phyloP scores from a whole-genome alignment of 2,888 invertebrate species.

The Caenorhabditis sinica region DNA sequence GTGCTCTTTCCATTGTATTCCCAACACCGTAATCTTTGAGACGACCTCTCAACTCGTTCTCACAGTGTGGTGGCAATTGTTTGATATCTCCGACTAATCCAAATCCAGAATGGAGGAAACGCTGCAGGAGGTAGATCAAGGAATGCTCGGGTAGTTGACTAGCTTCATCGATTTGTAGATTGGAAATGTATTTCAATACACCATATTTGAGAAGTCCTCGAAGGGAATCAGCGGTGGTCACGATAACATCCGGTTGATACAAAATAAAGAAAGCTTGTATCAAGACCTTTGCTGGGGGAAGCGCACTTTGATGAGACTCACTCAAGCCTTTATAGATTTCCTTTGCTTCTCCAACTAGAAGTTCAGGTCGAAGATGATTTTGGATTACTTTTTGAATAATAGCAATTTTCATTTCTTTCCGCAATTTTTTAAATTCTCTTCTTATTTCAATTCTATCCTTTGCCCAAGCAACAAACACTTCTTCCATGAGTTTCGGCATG shows the following conservation, averaged over 20 bases:
- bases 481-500: slow-evolving; percentile 8
- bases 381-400: background rate
- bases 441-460: no score
- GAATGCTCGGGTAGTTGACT: slow-evolving; percentile 35
- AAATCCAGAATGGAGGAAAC: slow-evolving; percentile 7
- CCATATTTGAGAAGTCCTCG: background rate
- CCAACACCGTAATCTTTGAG: slow-evolving; percentile 46
- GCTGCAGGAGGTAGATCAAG: slow-evolving; percentile 1
- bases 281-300: background rate
- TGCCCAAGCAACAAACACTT: slow-evolving; percentile 12
- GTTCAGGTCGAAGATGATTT: background rate
- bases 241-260: slow-evolving; percentile 21
- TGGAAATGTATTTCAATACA: background rate
- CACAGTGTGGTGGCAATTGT: slow-evolving; percentile 40
- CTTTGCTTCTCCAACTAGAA: slow-evolving; percentile 13
- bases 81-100: slow-evolving; percentile 39
- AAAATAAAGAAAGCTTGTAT: slow-evolving; percentile 28
- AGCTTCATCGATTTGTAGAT: slow-evolving; percentile 43
- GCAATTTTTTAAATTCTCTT: background rate
- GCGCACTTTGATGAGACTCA: background rate
- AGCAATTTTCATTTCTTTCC: background rate
- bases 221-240: slow-evolving; percentile 25
- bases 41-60: slow-evolving; percentile 8
- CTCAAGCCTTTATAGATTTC: background rate
- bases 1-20: slow-evolving; percentile 35